These are phyloP conservation scores for Lophius piscatorius DNA, from an alignment of 2,113 vertebrate species.

Conservation along the genomic window DNA sequence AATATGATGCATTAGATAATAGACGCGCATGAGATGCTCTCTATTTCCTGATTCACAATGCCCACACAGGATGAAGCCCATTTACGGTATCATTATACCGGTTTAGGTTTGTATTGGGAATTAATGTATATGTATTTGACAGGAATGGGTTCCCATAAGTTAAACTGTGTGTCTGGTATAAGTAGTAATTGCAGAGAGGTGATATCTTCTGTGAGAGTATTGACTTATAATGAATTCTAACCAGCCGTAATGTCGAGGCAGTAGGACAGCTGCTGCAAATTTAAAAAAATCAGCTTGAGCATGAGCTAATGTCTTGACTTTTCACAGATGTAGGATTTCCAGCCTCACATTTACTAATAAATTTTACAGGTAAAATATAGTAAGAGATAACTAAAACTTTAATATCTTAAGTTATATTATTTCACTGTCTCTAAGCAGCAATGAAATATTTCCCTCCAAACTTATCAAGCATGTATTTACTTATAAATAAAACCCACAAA, in stretches of 20 bases:
- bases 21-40: conserved; percentile 3
- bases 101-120: conserved; percentile 13
- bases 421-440: no score
- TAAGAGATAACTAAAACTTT: no score
- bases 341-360: conserved; percentile 18
- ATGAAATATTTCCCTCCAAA: no score
- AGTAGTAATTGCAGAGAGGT: conserved; percentile 17
- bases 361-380: no score
- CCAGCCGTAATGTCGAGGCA: conserved; percentile 48
- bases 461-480: no score
- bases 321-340: no score
- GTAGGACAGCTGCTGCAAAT: conserved; percentile 27
- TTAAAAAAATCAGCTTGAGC: background rate
- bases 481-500: no score
- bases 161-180: conserved; percentile 3
- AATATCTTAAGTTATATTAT: no score
- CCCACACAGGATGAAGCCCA: background rate
- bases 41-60: conserved; percentile 18
- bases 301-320: no score
- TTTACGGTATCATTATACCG: no score
- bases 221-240: conserved; percentile 48
- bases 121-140: conserved; percentile 4
- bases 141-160: conserved; percentile 1
- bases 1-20: conserved; percentile 30
- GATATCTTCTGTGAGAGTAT: conserved; percentile 58